Percentiles rank a stretch among this genome's conserved stretches.
phyloP scores from a whole-genome alignment of 2,113 vertebrate genomes.

The Brienomyrus brachyistius region DNA sequence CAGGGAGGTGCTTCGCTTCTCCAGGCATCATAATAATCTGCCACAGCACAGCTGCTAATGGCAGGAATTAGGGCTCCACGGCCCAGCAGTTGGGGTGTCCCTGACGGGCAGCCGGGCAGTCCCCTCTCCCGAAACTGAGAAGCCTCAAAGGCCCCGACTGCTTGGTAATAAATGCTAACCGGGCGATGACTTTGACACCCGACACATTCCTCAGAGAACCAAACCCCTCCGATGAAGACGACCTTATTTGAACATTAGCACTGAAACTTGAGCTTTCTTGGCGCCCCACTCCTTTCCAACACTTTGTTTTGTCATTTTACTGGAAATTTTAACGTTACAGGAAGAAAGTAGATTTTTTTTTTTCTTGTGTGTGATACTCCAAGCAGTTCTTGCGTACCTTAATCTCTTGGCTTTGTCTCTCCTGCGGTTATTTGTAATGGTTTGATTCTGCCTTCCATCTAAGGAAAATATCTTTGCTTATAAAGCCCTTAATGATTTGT shows the following conservation, averaged over 20 bases:
- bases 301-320: background rate
- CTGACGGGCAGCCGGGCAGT: background rate
- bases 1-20: background rate
- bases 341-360: background rate
- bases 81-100: background rate
- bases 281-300: background rate
- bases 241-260: background rate
- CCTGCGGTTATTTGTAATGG: background rate
- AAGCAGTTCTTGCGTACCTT: background rate
- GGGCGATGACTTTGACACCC: slow-evolving; percentile 9
- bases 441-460: background rate
- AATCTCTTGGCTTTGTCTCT: background rate
- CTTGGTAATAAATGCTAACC: slow-evolving; percentile 3
- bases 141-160: background rate
- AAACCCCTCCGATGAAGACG: background rate
- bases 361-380: background rate
- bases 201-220: background rate
- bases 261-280: background rate
- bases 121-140: background rate
- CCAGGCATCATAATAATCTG: background rate
- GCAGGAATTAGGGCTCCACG: background rate
- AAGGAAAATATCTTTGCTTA: background rate
- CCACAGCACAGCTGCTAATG: slow-evolving; percentile 1
- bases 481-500: background rate
- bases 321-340: background rate